A percentile compares a stretch with the other conserved stretches of the same genome.
phyloP scores from a whole-genome alignment of 1,140 invertebrate genomes.

The Aleiodes sp. region DNA sequence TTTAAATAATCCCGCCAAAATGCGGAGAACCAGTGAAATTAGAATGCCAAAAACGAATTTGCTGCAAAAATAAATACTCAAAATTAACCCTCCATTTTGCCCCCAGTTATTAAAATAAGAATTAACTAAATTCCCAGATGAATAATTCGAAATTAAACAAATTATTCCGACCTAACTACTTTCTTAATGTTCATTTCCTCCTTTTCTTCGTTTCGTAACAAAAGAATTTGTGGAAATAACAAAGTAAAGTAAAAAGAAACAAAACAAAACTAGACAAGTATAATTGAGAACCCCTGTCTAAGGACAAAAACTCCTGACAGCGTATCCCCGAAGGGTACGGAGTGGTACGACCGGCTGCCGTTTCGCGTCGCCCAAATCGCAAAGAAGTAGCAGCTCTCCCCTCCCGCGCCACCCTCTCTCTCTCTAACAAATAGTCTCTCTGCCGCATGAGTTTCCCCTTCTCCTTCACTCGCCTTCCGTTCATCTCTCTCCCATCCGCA shows the following conservation, averaged over 20 bases:
- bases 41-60: too few relatives aligned
- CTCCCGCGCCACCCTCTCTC: background rate
- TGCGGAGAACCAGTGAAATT: too few relatives aligned
- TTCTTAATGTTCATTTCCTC: too few relatives aligned
- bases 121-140: too few relatives aligned
- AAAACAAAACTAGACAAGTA: background rate
- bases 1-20: too few relatives aligned
- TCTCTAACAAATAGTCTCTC: background rate
- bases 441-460: background rate
- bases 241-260: background rate
- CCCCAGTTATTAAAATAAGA: too few relatives aligned
- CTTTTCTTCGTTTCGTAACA: too few relatives aligned
- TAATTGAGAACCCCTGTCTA: slow-evolving; percentile 27
- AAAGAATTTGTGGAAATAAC: too few relatives aligned
- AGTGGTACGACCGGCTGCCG: slow-evolving; percentile 11
- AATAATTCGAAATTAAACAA: too few relatives aligned
- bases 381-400: background rate
- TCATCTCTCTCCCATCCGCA: background rate
- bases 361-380: slow-evolving; percentile 10
- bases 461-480: background rate
- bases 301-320: slow-evolving; percentile 15
- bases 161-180: too few relatives aligned
- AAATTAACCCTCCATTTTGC: too few relatives aligned
- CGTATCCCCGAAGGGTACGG: slow-evolving; percentile 30
- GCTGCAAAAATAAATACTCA: too few relatives aligned